A percentile compares a stretch with the other conserved stretches of the same genome.
Conservation (phyloP, 1,140 invertebrate species). For the Limonius californicus region DNA sequence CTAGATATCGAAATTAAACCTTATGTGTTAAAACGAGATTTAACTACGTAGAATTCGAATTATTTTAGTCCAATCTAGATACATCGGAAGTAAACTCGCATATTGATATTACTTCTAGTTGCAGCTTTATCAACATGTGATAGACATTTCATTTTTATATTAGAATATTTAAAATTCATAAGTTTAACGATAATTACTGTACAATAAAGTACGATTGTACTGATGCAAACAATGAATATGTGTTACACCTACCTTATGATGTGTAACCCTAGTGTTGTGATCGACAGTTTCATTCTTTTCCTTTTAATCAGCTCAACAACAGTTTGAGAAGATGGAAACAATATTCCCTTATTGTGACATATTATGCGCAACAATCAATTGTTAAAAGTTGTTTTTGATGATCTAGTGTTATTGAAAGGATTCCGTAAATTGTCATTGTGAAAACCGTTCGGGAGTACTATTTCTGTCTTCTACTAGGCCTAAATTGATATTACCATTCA, state of each 20-base stretch:
- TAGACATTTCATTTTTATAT: background rate
- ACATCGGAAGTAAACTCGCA: background rate
- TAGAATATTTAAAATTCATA: background rate
- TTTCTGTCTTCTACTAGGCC: no score
- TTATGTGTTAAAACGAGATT: constrained; percentile 10
- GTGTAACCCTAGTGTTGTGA: background rate
- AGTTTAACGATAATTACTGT: constrained; percentile 5
- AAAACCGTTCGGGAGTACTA: no score
- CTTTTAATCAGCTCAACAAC: no score
- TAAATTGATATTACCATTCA: no score
- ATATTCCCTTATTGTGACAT: no score
- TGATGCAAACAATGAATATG: constrained; percentile 26
- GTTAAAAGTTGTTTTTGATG: no score
- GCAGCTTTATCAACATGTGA: background rate
- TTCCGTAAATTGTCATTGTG: no score
- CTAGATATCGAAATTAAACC: background rate
- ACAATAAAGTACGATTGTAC: constrained; percentile 22
- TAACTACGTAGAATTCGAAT: background rate
- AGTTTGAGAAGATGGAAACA: no score
- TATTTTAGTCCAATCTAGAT: background rate
- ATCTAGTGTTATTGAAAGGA: no score
- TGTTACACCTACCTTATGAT: constrained; percentile 3
- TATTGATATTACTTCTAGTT: background rate
- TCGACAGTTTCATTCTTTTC: background rate
- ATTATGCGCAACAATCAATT: no score